Base-by-base conservation (phyloP, 2,113 vertebrate genomes). In the Proteles cristata region DNA sequence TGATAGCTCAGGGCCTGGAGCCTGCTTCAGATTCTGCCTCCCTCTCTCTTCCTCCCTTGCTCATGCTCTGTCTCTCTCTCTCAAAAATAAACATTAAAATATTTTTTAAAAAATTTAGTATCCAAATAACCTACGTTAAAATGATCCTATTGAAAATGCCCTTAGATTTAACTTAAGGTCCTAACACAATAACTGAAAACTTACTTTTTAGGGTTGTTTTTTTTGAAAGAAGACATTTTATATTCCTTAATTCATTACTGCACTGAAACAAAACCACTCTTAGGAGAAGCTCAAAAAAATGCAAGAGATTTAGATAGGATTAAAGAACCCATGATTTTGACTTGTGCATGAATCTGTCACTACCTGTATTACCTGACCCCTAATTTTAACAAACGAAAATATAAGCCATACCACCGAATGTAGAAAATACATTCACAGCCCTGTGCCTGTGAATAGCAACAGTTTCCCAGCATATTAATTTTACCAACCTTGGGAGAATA, bases 401-500 rank as follows among this genome's bases (percentile, higher is more conserved):
- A 93, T 35, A 93, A 96, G 69, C n/a, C 63, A n/a, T 39, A 79
- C 55, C 91, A 93, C 80, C 68, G 96, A 94, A 71, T 33, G 15
- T 16, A 90, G 76, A n/a, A 82, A 33, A n/a, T 28, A 79, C n/a
- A 83, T 39, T 77, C 26, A 77, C 26, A 91, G 61, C 23, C 48
- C 71, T 55, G n/a, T 91, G 25, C 14, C 88, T 71, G 14, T 91
- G 50, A 92, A 55, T 2, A 83, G 2, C 63, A 92, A 90, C 63
- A 48, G 21, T 74, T 90, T 93, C 55, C 35, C 33, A 82, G 65
- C 77, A 92, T 5, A 83, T 43, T 84, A 48, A 96, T 89, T 93
- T 92, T 69, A 94, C 74, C 74, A 95, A 74, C 35, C 74, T 87
- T 95, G 61, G 17, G 33, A 95, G 74, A 93, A 92, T 31, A 91